Evolutionary conservation across 2,888 invertebrate genomes (phyloP), one percentile per base, ranked within the genome.

Genomic region (Orgyia antiqua): DNA sequence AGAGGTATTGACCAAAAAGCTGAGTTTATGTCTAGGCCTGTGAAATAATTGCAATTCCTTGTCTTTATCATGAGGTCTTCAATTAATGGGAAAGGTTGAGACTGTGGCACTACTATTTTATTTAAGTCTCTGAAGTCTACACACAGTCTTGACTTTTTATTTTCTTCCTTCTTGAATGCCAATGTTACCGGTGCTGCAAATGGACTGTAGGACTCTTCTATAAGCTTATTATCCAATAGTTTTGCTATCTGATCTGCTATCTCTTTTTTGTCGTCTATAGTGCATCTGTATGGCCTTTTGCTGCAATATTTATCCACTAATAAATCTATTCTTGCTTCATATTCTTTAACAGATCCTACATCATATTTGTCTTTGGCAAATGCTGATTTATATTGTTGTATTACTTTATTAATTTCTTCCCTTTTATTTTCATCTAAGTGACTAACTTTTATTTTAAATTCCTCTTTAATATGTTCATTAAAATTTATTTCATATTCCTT

Each of bases 21-120:
- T 23, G 62, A 62, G 32, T 67, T 66, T 39, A 65, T 51, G 30
- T 65, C 65, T 2, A 66, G 29, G 7, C 50, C 13, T 10, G 60
- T 32, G 27, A 55, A 64, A 46, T 33, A 64, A 10, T 52, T 53
- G 29, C 64, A 62, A 31, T 63, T 47, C 43, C 45, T 48, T 4
- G 58, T 56, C 33, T 58, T 59, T 29, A 48, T 25, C 27, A 64
- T 47, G 29, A 60, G 24, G 36, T 62, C 63, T 9, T 62, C 58
- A 26, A 60, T 61, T 4, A n/a, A n/a, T n/a, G n/a, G n/a, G n/a
- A n/a, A n/a, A n/a, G n/a, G n/a, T n/a, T n/a, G n/a, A n/a, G n/a
- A n/a, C n/a, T n/a, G n/a, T n/a, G n/a, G n/a, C n/a, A n/a, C n/a
- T n/a, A n/a, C n/a, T n/a, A n/a, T n/a, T n/a, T n/a, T n/a, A n/a